Evolutionary conservation across 2,797 vertebrate species (phyloP).

Genomic region (Lophotriccus pileatus): DNA sequence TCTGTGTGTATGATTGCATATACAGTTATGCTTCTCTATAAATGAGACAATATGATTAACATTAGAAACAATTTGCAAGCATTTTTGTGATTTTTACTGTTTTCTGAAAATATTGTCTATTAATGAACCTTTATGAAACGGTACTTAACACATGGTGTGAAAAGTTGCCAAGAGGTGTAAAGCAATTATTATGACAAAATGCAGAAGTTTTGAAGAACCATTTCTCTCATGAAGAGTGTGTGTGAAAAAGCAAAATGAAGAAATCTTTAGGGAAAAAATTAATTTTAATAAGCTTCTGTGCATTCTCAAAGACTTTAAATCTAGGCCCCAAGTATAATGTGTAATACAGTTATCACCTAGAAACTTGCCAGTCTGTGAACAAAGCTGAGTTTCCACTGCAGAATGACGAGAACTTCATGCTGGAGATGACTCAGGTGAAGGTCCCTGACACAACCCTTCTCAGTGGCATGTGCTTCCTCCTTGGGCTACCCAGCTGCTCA

Average conservation of each 20-base stretch:
- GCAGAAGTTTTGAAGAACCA: constrained; percentile 56
- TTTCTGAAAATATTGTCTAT: constrained; percentile 64
- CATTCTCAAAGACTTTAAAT: constrained; percentile 46
- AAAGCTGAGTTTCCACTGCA: neutral
- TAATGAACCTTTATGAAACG: constrained; percentile 64
- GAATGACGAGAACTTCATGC: neutral
- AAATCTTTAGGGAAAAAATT: constrained; percentile 65
- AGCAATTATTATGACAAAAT: constrained; percentile 73
- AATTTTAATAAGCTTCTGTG: constrained; percentile 71
- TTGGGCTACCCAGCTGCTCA: neutral
- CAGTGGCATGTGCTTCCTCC: fast-evolving
- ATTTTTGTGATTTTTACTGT: constrained; percentile 35
- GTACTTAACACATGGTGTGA: constrained; percentile 41
- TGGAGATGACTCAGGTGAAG: neutral
- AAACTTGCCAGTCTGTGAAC: neutral
- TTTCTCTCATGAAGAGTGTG: constrained; percentile 42
- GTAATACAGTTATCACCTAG: constrained; percentile 9
- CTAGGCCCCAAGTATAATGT: neutral
- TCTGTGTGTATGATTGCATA: neutral
- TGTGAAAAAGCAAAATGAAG: constrained; percentile 61
- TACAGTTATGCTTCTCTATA: neutral
- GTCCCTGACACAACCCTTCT: neutral
- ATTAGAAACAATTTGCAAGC: constrained; percentile 35
- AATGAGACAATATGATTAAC: neutral
- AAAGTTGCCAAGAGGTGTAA: constrained; percentile 72